Percentiles rank a stretch among this genome's conserved stretches.
Evolutionary conservation across 1,140 invertebrate species (phyloP).

Genomic region (Lasaia peninsularis): DNA sequence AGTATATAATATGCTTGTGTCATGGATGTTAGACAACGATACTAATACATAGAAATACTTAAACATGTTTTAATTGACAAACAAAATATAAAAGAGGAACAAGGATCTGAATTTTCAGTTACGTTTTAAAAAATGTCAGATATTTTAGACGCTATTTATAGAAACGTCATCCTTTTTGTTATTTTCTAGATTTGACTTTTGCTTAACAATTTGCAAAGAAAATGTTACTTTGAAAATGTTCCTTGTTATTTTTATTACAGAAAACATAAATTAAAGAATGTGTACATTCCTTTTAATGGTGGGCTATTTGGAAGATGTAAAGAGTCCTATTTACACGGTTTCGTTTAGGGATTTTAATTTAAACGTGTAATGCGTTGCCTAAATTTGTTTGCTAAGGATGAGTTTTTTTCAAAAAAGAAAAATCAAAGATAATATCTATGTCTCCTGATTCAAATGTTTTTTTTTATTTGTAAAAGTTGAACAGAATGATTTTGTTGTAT

Average conservation of each 20-base stretch:
- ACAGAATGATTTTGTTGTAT: no score
- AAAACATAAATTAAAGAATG: not conserved
- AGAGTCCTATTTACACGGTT: no score
- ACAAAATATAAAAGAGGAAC: constrained; percentile 33
- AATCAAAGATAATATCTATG: no score
- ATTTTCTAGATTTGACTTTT: not conserved
- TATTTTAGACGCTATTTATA: not conserved
- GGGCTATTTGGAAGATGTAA: no score
- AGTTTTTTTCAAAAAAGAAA: no score
- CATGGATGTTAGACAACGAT: no score
- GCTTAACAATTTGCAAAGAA: not conserved
- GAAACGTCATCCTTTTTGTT: not conserved
- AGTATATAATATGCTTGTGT: no score
- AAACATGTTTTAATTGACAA: constrained; percentile 42
- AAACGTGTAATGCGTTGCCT: not conserved
- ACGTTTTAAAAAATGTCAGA: constrained; percentile 16
- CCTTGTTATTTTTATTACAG: not conserved
- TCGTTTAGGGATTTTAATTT: no score
- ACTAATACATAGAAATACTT: no score
- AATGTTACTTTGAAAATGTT: not conserved
- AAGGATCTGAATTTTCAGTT: constrained; percentile 28
- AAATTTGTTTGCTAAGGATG: no score
- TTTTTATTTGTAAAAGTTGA: no score
- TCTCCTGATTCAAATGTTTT: no score
- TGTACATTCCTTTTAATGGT: not conserved